Evolutionary conservation across 2,888 invertebrate genomes (phyloP), one percentile per base, ranked within the genome.

Genomic region (Crematogaster levior): DNA sequence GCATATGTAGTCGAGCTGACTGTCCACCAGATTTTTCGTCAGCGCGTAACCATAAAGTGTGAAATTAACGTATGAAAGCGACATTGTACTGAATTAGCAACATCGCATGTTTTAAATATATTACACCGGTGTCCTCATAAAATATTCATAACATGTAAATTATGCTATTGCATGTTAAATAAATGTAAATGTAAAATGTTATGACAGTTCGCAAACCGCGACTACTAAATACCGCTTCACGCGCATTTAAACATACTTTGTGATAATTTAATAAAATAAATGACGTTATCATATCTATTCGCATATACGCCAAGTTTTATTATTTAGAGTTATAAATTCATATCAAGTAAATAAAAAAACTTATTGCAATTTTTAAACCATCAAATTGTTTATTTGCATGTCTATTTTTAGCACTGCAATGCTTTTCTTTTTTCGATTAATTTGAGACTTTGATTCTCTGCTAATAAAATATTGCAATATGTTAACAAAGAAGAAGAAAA

Each of bases 61-160:
- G 70, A 70, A 79, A 79, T 79, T 79, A 79, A 79, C 70, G 70
- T 70, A 79, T 56, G 70, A 79, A 70, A 56, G 77, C 70, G 56
- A 79, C 77, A 70, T 70, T 75, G 66, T 65, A 65, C 66, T 75
- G 21, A 79, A 79, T 79, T 68, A 79, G 70, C 70, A 24, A 70
- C 70, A 34, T 68, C 53, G 43, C 40, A 40, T 77, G 72, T 79
- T 79, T 79, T 79, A 79, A 79, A 79, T 70, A 70, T 34, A 70
- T 70, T 70, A 77, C 70, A 68, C 56, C 43, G 21, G 30, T 30
- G 43, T 15, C 30, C 21, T 53, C 51, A 37, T 75, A 37, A 70
- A 79, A 79, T 79, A 79, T 79, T 79, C 77, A 79, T 79, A 70
- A 70, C 68, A 79, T 70, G 56, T 70, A 70, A 56, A 79, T 79